Evolutionary conservation across 2,888 invertebrate genomes (phyloP), one percentile per base, ranked within the genome.

Genomic region (Anagyrus pseudococci): DNA sequence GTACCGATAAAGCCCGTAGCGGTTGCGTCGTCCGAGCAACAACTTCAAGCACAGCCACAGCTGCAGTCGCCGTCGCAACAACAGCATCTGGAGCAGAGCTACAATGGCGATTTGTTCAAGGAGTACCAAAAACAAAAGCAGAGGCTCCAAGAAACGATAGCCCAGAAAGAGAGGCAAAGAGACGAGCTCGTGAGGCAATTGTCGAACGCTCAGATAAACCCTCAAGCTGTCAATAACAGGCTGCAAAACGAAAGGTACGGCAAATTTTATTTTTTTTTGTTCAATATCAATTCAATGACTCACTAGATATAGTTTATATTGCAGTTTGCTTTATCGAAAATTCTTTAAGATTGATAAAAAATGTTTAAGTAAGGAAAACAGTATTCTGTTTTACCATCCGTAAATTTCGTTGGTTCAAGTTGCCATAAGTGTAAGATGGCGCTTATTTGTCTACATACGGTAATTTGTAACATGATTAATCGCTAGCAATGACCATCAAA

Each of bases 61-160:
- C 50, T 40, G 20, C 19, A 3, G 19, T n/a, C 43, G 17, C 26
- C 47, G 15, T 13, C n/a, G 23, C 25, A 10, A n/a, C 41, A 6
- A 4, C 20, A 19, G 13, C 71, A 67, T 73, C 72, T 83, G 52
- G 84, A 85, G 62, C 83, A 83, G 58, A 84, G 84, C 65, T 85
- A 82, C 72, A 84, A 83, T 75, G 86, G 91, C 50, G 92, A 93
- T 75, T 81, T 93, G 62, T 85, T 91, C 72, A 91, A 90, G 74
- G 92, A 93, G 76, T 93, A 90, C 76, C 92, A 93, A 78, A 87
- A 89, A 70, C 89, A 90, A 73, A 91, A 90, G 74, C 89, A 89
- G 77, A 86, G 87, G 67, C 77, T 86, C 60, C 86, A 87, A 73
- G 86, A 87, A 69, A 84, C 85, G 33, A 76, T 87, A 68, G 84